A percentile compares a stretch with the other conserved stretches of the same genome.
Conservation (phyloP, 1,140 invertebrate species). For the Drosophila kikkawai region DNA sequence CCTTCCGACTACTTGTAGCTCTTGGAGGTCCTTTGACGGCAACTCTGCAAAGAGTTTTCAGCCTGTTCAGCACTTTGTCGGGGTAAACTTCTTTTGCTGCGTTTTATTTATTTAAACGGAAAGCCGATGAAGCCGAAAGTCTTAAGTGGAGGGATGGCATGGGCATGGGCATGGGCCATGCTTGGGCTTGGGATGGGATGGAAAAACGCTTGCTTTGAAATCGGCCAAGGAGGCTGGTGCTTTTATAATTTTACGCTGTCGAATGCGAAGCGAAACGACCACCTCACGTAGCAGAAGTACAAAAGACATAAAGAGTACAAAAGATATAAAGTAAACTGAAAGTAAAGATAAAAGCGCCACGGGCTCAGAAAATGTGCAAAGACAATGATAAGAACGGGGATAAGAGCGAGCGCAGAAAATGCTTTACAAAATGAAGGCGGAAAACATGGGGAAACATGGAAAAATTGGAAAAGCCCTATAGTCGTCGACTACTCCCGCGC, state of each 20-base stretch:
- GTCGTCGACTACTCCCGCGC: neutral
- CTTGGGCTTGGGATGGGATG: neutral
- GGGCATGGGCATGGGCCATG: neutral
- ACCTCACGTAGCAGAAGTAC: constrained; percentile 56
- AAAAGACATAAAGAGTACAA: constrained; percentile 60
- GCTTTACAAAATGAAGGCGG: constrained; percentile 35
- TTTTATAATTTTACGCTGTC: constrained; percentile 68
- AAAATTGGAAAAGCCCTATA: constrained; percentile 14
- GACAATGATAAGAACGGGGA: constrained; percentile 64
- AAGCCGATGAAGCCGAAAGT: constrained; percentile 76
- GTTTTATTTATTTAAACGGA: constrained; percentile 75
- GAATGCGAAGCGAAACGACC: constrained; percentile 17
- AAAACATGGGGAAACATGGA: constrained; percentile 31
- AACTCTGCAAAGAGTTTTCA: constrained; percentile 23
- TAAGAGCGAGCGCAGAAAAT: constrained; percentile 32
- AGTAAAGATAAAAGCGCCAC: constrained; percentile 73
- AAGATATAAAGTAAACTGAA: constrained; percentile 79
- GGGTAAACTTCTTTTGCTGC: constrained; percentile 38
- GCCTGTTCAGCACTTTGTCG: constrained; percentile 45
- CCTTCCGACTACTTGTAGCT: constrained; percentile 59
- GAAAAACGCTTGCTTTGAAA: constrained; percentile 66
- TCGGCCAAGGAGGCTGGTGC: constrained; percentile 20
- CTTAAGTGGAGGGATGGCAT: constrained; percentile 52
- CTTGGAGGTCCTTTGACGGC: constrained; percentile 28
- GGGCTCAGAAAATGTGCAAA: constrained; percentile 62